Percentiles rank a stretch among this genome's conserved stretches.
phyloP scores from a whole-genome alignment of 1,140 invertebrate species.

The Hyles euphorbiae region DNA sequence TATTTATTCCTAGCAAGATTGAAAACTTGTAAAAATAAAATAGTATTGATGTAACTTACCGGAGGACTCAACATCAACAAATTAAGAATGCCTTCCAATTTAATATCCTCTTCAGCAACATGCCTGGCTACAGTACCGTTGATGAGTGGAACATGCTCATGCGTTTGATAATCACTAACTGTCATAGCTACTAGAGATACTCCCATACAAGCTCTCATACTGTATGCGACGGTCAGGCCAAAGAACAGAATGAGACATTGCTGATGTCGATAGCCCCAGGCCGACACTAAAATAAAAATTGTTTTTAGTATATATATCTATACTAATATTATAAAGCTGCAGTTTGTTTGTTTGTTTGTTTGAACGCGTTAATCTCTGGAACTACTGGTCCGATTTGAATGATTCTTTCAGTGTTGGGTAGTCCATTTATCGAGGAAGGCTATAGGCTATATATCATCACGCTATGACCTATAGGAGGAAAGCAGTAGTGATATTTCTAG shows the following conservation, averaged over 20 bases:
- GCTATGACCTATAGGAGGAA: too few relatives aligned
- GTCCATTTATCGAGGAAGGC: too few relatives aligned
- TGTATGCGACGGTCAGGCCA: constrained; percentile 80
- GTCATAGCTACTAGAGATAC: constrained; percentile 84
- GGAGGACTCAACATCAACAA: constrained; percentile 43
- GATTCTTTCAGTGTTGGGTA: too few relatives aligned
- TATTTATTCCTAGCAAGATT: background rate
- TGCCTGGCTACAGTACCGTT: background rate
- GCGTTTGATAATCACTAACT: constrained; percentile 1
- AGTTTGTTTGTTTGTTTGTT: constrained; percentile 3
- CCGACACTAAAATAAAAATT: constrained; percentile 27
- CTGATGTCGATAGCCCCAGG: constrained; percentile 75
- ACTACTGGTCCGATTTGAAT: too few relatives aligned
- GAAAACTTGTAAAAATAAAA: background rate
- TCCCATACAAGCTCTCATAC: constrained; percentile 81
- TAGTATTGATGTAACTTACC: constrained; percentile 29
- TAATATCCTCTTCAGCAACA: constrained; percentile 14
- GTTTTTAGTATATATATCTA: background rate
- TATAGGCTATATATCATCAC: too few relatives aligned
- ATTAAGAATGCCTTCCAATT: constrained; percentile 30
- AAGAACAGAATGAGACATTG: constrained; percentile 81
- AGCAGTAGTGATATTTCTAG: too few relatives aligned
- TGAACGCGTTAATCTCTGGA: too few relatives aligned
- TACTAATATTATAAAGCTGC: constrained; percentile 12
- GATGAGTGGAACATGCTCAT: constrained; percentile 3